Base-by-base conservation (phyloP, 2,797 vertebrate species). In the Falco berigora region DNA sequence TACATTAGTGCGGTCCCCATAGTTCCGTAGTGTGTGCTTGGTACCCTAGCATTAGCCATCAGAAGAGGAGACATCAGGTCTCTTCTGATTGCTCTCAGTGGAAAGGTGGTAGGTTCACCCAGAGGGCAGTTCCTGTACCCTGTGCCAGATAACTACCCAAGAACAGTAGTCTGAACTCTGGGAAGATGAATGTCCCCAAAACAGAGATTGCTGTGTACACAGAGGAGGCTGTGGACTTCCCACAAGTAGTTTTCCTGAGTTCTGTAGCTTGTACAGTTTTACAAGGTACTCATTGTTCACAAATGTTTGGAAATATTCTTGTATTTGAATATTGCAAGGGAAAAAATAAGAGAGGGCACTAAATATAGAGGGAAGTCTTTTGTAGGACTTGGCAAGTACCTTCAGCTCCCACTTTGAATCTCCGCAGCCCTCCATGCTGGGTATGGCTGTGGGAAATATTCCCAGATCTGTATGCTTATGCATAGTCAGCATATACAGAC, bases 1-100 rank as follows among this genome's bases (percentile, higher is more conserved):
- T 21, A 19, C 18, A 4, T 22, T 18, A 9, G 47, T 8, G 44
- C 1, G 1, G 56, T 79, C 27, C 14, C 61, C 1, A 0, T 10
- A 30, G 27, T 46, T 69, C 21, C 2, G 1, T 16, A 21, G 52
- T 2, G 17, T 28, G 22, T 10, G 0, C 32, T 9, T 36, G 75
- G 34, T 55, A 18, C 38, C 58, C 30, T 15, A 25, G 34, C 38
- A 7, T 14, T 28, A 25, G 30, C n/a, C 9, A 0, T 46, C n/a
- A 34, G 61, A 46, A 62, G 66, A 77, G 79, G 47, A 71, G 42
- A 25, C 24, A 5, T 3, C 2, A 2, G 14, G 61, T 56, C 42
- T 46, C 49, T 2, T 2, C 53, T 42, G 50, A 14, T 18, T 47
- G 71, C 52, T 49, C 22, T 14, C 25, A 17, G 42, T 30, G 36